Evolutionary conservation across 2,888 invertebrate genomes (phyloP), one percentile per base, ranked within the genome.

Genomic region (Callosobruchus maculatus): DNA sequence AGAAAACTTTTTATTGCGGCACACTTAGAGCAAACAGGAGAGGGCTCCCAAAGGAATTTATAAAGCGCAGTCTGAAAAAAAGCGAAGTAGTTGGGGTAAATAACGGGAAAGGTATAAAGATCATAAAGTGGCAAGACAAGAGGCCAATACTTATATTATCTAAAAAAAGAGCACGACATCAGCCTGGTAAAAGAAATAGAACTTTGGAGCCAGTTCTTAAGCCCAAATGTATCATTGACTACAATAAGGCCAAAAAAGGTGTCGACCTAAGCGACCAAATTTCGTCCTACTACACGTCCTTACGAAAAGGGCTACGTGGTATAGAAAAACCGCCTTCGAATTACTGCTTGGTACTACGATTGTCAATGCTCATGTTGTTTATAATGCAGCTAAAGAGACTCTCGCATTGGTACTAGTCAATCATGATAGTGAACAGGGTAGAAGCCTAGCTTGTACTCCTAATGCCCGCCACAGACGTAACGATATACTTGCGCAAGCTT

Each of bases 231-330:
- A 66, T 77, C 9, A 71, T 71, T 69, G 72, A 71, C 30, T 78
- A 77, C 67, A 77, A 77, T 30, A 74, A 70, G 26, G 71, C 71
- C 9, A 75, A 77, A 70, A 74, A 72, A 72, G 75, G 72, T 18
- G 72, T 77, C 7, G 73, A 74, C 67, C n/a, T 72, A 0, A 74
- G 72, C 21, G 76, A 78, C 70, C 75, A 77, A 70, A 77, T 76
- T 73, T 67, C 76, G 21, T 76, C 77, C 70, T 77, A 77, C 70
- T 74, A 74, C 72, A 74, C 75, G 5, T 70, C 67, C 67, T 72
- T 77, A 70, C 22, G 77, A 49, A 76, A 74, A 74, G 74, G 76
- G 5, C 13, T 76, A 78, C 77, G 71, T 78, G 78, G 76, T 78
- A 78, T 70, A 67, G 76, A 21, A 76, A 78, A 72, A 13, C 71